phyloP scores from a whole-genome alignment of 2,888 invertebrate genomes.

The Carcina quercana region DNA sequence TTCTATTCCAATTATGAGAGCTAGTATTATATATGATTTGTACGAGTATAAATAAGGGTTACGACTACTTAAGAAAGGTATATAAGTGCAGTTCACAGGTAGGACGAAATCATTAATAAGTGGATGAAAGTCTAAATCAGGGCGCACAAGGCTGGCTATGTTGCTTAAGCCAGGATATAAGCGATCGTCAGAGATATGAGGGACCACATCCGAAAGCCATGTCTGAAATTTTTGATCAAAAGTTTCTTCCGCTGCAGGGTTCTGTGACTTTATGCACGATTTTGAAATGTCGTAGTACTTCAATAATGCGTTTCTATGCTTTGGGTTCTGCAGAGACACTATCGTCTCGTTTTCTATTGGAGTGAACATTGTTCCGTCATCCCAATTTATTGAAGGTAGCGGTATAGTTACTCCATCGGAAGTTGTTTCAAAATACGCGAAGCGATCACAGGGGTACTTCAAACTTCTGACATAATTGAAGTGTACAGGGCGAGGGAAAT shows the following conservation, averaged over 20 bases:
- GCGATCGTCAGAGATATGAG: conserved; percentile 74
- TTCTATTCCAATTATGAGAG: too few species aligned
- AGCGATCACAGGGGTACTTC: conserved; percentile 33
- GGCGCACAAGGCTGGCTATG: conserved; percentile 49
- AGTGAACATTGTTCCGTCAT: conserved; percentile 70
- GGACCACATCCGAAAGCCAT: conserved; percentile 69
- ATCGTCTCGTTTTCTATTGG: conserved; percentile 65
- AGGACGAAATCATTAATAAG: too few species aligned
- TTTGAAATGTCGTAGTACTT: conserved; percentile 73
- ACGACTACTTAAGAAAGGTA: too few species aligned
- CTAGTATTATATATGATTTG: too few species aligned
- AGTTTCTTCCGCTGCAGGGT: conserved; percentile 36
- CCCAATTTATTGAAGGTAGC: conserved; percentile 75
- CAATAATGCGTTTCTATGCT: conserved; percentile 51
- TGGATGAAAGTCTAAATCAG: too few species aligned
- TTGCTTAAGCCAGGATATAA: conserved; percentile 74
- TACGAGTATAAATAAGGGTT: too few species aligned
- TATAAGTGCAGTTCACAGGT: too few species aligned
- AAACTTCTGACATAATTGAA: conserved; percentile 20
- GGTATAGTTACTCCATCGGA: conserved; percentile 49
- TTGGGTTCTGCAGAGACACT: conserved; percentile 31
- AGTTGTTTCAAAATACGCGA: conserved; percentile 45
- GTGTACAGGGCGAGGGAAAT: conserved; percentile 25
- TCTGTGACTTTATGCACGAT: conserved; percentile 59
- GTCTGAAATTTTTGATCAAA: conserved; percentile 69